These are phyloP conservation scores for Bombylius major DNA, from an alignment of 2,888 invertebrate species.

Conservation along the genomic window DNA sequence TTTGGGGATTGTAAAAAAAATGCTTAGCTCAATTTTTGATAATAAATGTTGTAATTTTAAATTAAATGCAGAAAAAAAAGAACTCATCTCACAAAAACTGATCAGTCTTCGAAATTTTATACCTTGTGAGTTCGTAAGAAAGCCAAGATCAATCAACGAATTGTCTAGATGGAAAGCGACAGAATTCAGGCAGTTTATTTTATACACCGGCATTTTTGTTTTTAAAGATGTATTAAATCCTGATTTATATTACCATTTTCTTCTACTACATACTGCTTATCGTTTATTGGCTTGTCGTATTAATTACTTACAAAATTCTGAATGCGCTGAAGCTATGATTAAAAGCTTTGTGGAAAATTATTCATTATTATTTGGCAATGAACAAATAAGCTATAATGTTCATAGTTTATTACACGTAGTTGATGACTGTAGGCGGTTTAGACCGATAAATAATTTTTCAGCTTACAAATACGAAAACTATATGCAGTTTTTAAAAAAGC, in stretches of 20 bases:
- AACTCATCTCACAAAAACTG: no score
- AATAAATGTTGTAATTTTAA: no score
- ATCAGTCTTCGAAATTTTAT: not conserved
- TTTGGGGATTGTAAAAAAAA: no score
- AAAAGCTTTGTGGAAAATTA: conserved; percentile 3
- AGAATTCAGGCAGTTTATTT: conserved; percentile 10
- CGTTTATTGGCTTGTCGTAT: conserved; percentile 2
- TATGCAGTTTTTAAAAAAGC: no score
- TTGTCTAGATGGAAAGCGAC: conserved; percentile 10
- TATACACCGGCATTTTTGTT: conserved; percentile 8
- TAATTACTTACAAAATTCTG: not conserved
- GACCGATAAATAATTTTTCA: no score
- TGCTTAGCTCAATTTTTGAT: no score
- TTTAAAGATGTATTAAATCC: conserved; percentile 1
- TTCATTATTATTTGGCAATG: conserved; percentile 1
- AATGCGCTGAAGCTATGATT: not conserved
- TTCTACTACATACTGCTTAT: conserved; percentile 7
- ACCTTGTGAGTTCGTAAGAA: conserved; percentile 9
- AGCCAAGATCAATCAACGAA: conserved; percentile 10
- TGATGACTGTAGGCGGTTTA: no score
- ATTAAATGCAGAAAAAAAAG: no score
- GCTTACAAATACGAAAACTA: no score
- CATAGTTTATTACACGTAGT: conserved; percentile 1
- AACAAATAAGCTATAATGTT: conserved; percentile 1
- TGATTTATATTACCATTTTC: conserved; percentile 8